Evolutionary conservation across 2,888 invertebrate genomes (phyloP).

Genomic region (Ichneumoninae sp.): DNA sequence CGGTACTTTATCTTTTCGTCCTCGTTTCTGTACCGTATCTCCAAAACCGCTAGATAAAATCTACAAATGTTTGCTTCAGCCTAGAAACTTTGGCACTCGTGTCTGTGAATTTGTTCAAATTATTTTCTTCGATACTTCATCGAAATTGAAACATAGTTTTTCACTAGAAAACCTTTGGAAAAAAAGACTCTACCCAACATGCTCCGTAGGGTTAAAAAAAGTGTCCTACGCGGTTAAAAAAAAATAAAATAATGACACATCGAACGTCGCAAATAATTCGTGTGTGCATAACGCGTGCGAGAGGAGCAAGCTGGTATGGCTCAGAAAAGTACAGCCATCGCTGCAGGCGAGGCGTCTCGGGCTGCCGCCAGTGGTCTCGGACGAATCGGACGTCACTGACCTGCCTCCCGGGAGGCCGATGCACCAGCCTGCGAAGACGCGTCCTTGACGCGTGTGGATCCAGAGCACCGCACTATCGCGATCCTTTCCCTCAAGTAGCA

Average conservation of each 20-base stretch:
- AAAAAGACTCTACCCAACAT: not conserved
- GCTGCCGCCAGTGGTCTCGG: slow-evolving; percentile 67
- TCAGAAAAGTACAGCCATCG: slow-evolving; percentile 53
- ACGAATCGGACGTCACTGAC: slow-evolving; percentile 74
- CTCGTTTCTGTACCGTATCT: not conserved
- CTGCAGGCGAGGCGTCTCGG: slow-evolving; percentile 58
- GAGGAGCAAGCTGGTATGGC: slow-evolving; percentile 2
- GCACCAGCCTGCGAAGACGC: slow-evolving; percentile 67
- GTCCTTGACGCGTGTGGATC: slow-evolving; percentile 67
- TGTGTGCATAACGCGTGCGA: slow-evolving; percentile 16
- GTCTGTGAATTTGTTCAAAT: not conserved
- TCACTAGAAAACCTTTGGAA: not conserved
- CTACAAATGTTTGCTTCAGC: not conserved
- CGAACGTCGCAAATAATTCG: slow-evolving; percentile 1
- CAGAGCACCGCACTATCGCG: slow-evolving; percentile 53
- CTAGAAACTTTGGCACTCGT: not conserved
- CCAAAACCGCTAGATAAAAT: not conserved
- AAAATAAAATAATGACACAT: not conserved
- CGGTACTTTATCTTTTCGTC: not conserved
- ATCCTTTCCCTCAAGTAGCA: slow-evolving; percentile 54
- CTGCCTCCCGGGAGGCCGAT: slow-evolving; percentile 74
- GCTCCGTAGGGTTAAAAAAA: not conserved
- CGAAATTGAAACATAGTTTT: too few relatives aligned
- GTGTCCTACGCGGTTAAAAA: not conserved
- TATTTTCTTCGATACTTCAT: too few relatives aligned